Base-by-base conservation (phyloP, 2,113 vertebrate genomes). In the Phyllostomus hastatus region DNA sequence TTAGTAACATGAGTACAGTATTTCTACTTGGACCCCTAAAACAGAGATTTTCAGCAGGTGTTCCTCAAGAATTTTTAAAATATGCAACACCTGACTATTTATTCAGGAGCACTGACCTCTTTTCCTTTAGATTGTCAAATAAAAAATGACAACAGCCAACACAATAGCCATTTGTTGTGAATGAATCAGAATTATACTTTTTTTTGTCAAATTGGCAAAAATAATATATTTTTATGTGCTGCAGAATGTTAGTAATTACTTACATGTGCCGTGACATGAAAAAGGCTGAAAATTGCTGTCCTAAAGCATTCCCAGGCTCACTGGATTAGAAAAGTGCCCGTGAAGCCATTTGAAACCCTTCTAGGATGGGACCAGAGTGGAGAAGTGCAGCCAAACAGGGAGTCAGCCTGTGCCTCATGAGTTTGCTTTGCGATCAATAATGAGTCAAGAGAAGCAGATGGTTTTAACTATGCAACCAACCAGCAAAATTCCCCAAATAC, bases 401-500 rank as follows among this genome's bases (percentile, higher is more conserved):
- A 88, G 87, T 67, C 54, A 67, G 50, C 33, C 70, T 67, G 52
- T 76, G 14, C 59, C 43, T 87, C 46, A 26, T 88, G 94, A 84
- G 92, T 54, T 66, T 89, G 16, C 24, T 61, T 86, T 75, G 88
- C 87, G 92, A 87, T 90, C 66, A 38, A 76, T 88, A 93, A 91
- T 93, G 87, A 94, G 66, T 92, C 85, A 87, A 46, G 80, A 76
- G 69, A 94, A 95, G 92, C 70, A 91, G 91, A 52, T 78, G 88
- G 70, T 50, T 70, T 35, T 59, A 80, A 73, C 80, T 91, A 54
- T 83, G 43, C n/a, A 70, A 90, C 33, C 22, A 90, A 76, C 41
- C 50, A 84, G n/a, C 82, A 70, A 66, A 92, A 85, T 88, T 88
- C 50, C 81, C 50, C 85, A 88, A 76, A 92, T 61, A 83, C 69